These are phyloP conservation scores for Sisor rabdophorus DNA, from an alignment of 2,113 vertebrate genomes.

Conservation along the genomic window DNA sequence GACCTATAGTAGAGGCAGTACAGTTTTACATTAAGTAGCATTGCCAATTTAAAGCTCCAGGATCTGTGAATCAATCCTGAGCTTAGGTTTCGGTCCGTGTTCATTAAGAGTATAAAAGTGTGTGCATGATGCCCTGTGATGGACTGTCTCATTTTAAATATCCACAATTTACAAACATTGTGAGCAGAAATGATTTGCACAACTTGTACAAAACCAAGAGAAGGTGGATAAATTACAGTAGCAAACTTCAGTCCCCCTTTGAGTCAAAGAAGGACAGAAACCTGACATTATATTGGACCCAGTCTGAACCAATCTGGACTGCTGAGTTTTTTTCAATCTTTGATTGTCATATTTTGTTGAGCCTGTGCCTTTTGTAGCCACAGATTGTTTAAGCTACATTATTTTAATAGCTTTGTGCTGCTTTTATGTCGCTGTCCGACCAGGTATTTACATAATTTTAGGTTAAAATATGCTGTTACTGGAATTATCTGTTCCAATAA, in stretches of 20 bases:
- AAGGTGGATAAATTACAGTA: not conserved
- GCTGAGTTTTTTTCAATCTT: not conserved
- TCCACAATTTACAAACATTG: not conserved
- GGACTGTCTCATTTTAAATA: not conserved
- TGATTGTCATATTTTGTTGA: not conserved
- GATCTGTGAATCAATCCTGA: not conserved
- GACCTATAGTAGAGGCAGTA: not conserved
- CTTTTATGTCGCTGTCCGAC: not conserved
- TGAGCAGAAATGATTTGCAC: not conserved
- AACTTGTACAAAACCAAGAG: not conserved
- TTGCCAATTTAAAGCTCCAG: not conserved
- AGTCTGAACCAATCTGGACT: not conserved
- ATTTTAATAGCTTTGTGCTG: not conserved
- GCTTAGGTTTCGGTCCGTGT: conserved; percentile 1
- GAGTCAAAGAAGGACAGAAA: not conserved
- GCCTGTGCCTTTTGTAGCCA: not conserved
- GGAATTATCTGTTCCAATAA: not conserved
- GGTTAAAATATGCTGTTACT: no score
- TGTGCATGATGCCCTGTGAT: not conserved
- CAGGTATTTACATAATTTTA: not conserved
- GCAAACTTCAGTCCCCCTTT: not conserved
- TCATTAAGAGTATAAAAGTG: not conserved
- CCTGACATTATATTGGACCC: not conserved
- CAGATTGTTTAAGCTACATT: not conserved
- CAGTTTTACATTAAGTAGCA: not conserved